Evolutionary conservation across 2,797 vertebrate genomes (phyloP).

Genomic region (Okamejei kenojei): DNA sequence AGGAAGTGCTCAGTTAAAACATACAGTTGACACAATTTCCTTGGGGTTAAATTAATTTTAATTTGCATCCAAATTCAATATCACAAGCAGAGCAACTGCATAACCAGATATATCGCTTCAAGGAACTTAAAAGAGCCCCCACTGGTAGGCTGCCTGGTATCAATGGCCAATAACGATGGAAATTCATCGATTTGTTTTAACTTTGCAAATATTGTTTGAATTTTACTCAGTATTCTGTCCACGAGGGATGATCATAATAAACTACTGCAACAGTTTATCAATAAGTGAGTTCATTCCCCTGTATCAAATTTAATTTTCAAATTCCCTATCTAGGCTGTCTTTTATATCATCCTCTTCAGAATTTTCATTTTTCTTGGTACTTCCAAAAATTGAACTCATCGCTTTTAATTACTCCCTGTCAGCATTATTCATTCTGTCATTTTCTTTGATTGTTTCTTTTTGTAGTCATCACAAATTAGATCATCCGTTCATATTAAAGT

Average conservation of each 20-base stretch:
- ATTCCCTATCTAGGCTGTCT: neutral
- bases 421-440: neutral
- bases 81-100: too few species aligned
- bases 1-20: too few species aligned
- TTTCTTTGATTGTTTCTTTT: neutral
- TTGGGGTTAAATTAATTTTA: too few species aligned
- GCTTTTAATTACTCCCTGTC: neutral
- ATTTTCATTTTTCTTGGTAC: neutral
- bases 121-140: too few species aligned
- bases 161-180: neutral
- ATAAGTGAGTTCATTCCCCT: neutral
- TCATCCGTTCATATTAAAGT: neutral
- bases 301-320: constrained; percentile 9
- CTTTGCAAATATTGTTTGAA: neutral
- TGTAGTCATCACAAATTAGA: neutral
- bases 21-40: too few species aligned
- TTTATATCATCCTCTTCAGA: neutral
- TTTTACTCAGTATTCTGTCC: neutral
- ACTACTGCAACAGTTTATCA: neutral
- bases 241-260: neutral
- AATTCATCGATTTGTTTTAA: neutral
- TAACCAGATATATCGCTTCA: too few species aligned
- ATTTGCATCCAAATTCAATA: too few species aligned
- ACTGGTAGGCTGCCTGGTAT: neutral
- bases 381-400: neutral